Conservation (phyloP, 2,113 vertebrate genomes). For the Parotia lawesii region DNA sequence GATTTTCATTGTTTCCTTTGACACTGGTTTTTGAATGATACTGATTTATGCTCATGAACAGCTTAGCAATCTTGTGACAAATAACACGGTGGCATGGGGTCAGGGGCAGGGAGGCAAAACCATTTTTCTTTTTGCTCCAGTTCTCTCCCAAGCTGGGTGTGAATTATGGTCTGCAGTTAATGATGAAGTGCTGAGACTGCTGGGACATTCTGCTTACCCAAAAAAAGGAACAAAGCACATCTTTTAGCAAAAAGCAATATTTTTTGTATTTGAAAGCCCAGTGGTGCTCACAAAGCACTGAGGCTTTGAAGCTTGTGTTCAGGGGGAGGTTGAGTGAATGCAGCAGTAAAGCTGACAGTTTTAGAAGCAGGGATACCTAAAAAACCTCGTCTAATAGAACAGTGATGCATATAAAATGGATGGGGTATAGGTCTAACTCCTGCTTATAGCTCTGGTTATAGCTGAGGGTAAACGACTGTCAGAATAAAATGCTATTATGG, state of each 20-base stretch:
- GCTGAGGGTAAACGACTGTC: neutral
- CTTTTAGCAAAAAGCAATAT: slow-evolving; percentile 2
- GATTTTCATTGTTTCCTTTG: neutral
- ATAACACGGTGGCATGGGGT: neutral
- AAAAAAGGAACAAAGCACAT: slow-evolving; percentile 27
- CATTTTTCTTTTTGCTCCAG: slow-evolving; percentile 4
- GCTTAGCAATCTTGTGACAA: slow-evolving; percentile 1
- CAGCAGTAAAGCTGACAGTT: neutral
- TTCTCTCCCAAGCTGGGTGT: neutral
- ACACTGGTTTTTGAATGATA: neutral
- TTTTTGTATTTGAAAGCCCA: neutral
- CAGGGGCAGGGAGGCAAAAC: neutral
- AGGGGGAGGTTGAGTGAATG: neutral
- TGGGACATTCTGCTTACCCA: neutral
- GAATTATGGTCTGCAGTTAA: neutral
- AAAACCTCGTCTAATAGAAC: neutral
- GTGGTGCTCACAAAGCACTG: accelerated
- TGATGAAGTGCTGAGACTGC: slow-evolving; percentile 18
- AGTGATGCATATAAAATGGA: neutral
- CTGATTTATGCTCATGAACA: neutral
- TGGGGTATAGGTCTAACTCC: neutral
- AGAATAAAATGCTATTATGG: neutral
- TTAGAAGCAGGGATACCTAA: neutral
- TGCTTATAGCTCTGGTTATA: neutral
- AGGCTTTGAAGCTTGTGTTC: neutral